A percentile compares a stretch with the other conserved stretches of the same genome.
These are phyloP conservation scores for Seira sanloemensis DNA, from an alignment of 2,888 invertebrate species.

Conservation along the genomic window DNA sequence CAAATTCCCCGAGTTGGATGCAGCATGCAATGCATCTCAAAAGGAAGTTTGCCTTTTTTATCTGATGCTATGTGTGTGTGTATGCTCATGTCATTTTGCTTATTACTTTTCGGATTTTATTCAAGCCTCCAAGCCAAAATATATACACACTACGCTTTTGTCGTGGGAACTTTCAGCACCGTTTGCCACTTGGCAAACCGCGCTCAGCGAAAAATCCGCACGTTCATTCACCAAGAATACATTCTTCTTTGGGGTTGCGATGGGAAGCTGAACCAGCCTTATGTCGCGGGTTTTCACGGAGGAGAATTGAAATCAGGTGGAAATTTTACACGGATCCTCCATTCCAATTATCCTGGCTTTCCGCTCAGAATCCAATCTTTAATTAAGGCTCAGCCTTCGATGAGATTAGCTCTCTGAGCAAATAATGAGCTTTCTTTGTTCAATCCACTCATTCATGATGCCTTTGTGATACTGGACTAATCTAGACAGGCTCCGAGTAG, in stretches of 20 bases:
- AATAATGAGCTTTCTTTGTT: background rate
- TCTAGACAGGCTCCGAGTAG: no score
- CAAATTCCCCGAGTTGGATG: background rate
- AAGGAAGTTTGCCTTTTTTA: background rate
- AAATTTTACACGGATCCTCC: background rate
- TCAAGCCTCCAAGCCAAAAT: background rate
- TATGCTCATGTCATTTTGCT: background rate
- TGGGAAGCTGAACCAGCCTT: background rate
- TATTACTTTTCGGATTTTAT: background rate
- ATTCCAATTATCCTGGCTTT: background rate
- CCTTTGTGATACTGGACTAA: no score
- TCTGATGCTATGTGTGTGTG: background rate
- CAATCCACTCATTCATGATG: no score
- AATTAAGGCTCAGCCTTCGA: background rate
- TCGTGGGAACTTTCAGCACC: slow-evolving; percentile 44
- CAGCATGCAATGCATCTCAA: background rate
- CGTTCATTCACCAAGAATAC: background rate
- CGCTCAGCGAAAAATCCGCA: background rate
- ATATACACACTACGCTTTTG: background rate
- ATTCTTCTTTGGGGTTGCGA: background rate
- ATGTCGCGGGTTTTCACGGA: background rate
- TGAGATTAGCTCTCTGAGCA: background rate
- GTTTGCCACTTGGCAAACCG: background rate
- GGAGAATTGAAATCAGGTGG: background rate
- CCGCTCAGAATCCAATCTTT: background rate